Evolutionary conservation across 2,888 invertebrate species (phyloP), one percentile per base, ranked within the genome.

Genomic region (Tetheella fluctuosa): DNA sequence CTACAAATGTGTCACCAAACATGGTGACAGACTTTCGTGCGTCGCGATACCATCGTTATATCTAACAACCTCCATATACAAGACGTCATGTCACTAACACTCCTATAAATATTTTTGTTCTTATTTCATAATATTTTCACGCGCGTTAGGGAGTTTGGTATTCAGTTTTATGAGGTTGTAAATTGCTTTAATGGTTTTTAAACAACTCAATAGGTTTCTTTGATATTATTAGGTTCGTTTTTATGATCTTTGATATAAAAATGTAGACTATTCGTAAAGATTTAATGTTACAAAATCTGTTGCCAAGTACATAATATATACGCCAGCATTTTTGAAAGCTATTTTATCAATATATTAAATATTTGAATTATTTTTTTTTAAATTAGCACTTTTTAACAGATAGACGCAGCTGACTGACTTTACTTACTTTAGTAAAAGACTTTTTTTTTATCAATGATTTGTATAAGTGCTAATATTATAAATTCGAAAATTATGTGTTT

Each of bases 11-110:
- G 55, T 2, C 15, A n/a, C 48, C 48, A 2, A 48, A 34, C 20
- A 23, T 17, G 12, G 34, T 30, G 30, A 12, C 30, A 54, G 54
- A 20, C 34, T 7, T 34, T 55, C 55, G 55, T 55, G 55, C 34
- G n/a, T 17, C 30, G 23, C 54, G 28, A 54, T 17, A 17, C 10
- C 62, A 60, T 54, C 59, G 60, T 64, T 59, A 59, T n/a, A 54
- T 56, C 58, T 62, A 62, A 61, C 62, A 61, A 57, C 61, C 42
- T 2, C 48, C 48, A 48, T 48, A 48, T 17, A 48, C 20, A 10
- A 42, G 60, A 5, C 39, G 57, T n/a, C 39, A 39, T 48, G 54
- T 48, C 55, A 60, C 60, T 58, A 58, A 60, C 59, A 48, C 39
- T 58, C 56, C 54, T 55, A 23, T 39, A 55, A 54, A 60, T 52